A percentile compares a stretch with the other conserved stretches of the same genome.
These are phyloP conservation scores for Takifugu bimaculatus DNA, from an alignment of 2,113 vertebrate genomes.

Conservation along the genomic window DNA sequence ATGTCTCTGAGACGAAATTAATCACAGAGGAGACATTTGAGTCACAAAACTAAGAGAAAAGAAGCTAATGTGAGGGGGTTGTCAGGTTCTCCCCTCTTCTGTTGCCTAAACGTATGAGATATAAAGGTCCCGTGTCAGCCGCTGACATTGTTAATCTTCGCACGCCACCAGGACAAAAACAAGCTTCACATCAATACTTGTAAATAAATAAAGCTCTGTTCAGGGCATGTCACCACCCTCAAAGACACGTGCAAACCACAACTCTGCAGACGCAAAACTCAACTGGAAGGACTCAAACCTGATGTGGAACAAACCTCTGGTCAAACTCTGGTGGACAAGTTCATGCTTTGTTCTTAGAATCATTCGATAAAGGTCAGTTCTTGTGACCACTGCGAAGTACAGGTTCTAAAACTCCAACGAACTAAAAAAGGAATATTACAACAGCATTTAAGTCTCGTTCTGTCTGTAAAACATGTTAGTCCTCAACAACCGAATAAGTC, in stretches of 20 bases:
- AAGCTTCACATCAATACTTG: constrained; percentile 55
- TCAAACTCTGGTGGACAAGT: constrained; percentile 27
- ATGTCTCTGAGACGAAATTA: constrained; percentile 58
- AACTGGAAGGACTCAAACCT: constrained; percentile 34
- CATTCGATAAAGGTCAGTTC: too few species aligned
- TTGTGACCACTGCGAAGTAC: too few species aligned
- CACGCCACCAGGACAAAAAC: constrained; percentile 52
- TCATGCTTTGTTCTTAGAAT: not conserved
- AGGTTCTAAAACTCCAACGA: too few species aligned
- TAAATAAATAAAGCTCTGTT: constrained; percentile 67
- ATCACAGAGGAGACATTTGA: constrained; percentile 21
- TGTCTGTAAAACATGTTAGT: not conserved
- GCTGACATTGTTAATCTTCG: constrained; percentile 40
- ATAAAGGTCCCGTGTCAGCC: constrained; percentile 34
- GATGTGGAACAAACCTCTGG: constrained; percentile 7
- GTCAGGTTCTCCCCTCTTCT: constrained; percentile 3
- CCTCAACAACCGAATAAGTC: not conserved
- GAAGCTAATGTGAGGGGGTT: constrained; percentile 9
- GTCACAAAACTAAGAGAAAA: constrained; percentile 20
- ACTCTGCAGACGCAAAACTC: constrained; percentile 38
- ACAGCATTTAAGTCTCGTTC: too few species aligned
- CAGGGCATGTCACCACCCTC: constrained; percentile 14
- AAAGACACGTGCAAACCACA: constrained; percentile 15
- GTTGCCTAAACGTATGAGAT: constrained; percentile 7
- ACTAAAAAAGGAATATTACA: too few species aligned